Conservation (phyloP, 2,888 invertebrate genomes). For the Callimorpha dominula region DNA sequence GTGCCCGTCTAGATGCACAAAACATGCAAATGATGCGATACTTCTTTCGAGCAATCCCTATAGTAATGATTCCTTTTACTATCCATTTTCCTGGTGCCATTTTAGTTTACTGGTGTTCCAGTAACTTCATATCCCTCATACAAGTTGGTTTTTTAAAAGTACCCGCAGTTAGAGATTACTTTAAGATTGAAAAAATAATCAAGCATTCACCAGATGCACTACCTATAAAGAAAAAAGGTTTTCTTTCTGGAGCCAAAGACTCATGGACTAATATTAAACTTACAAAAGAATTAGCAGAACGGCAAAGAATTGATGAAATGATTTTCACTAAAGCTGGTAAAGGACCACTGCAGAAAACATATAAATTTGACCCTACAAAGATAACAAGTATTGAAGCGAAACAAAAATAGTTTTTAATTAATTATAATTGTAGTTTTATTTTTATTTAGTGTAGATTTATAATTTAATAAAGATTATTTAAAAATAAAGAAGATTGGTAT, state of each 20-base stretch:
- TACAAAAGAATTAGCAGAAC: slow-evolving; percentile 91
- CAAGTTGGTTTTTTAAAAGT: slow-evolving; percentile 93
- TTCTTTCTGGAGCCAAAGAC: slow-evolving; percentile 92
- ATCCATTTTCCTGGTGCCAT: slow-evolving; percentile 96
- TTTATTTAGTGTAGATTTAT: slow-evolving; percentile 61
- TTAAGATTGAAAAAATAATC: slow-evolving; percentile 90
- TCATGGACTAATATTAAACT: slow-evolving; percentile 94
- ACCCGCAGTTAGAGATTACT: slow-evolving; percentile 90
- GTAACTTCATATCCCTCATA: slow-evolving; percentile 93
- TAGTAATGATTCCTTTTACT: slow-evolving; percentile 94
- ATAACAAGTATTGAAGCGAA: slow-evolving; percentile 84
- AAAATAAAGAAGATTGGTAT: slow-evolving; percentile 22
- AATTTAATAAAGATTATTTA: slow-evolving; percentile 60
- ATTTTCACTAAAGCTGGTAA: slow-evolving; percentile 94
- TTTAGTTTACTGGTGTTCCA: slow-evolving; percentile 95
- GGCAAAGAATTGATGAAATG: slow-evolving; percentile 91
- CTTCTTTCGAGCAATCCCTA: slow-evolving; percentile 91
- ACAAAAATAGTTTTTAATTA: slow-evolving; percentile 73
- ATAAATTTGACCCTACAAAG: slow-evolving; percentile 93
- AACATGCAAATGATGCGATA: slow-evolving; percentile 92
- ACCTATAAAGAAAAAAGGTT: slow-evolving; percentile 91
- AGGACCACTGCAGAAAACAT: slow-evolving; percentile 95
- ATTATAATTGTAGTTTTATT: slow-evolving; percentile 35
- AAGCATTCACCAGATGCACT: slow-evolving; percentile 86
- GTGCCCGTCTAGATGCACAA: slow-evolving; percentile 88